Percentiles rank a stretch among this genome's conserved stretches.
These are phyloP conservation scores for Heteromyza rotundicornis DNA, from an alignment of 2,888 invertebrate genomes.

Conservation along the genomic window DNA sequence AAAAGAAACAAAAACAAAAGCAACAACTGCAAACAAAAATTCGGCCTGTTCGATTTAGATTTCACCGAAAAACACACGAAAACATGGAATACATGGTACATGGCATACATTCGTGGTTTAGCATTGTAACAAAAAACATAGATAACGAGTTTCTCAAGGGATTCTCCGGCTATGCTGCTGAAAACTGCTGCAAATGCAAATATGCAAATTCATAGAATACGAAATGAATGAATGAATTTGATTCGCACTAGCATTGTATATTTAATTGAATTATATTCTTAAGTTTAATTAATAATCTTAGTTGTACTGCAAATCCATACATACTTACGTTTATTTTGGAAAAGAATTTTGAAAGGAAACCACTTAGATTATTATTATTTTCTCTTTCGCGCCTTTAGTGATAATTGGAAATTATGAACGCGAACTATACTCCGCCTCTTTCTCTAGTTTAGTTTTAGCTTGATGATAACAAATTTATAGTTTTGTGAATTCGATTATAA, in stretches of 20 bases:
- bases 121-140: too few relatives aligned
- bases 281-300: conserved; percentile 16
- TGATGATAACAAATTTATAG: conserved; percentile 13
- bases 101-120: too few relatives aligned
- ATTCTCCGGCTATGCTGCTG: background rate
- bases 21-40: too few relatives aligned
- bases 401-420: conserved; percentile 15
- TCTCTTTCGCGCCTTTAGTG: conserved; percentile 13
- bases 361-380: conserved; percentile 6
- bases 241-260: conserved; percentile 16
- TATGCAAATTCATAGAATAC: conserved; percentile 18
- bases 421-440: background rate
- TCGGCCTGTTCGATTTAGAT: too few relatives aligned
- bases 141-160: background rate
- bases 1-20: too few relatives aligned
- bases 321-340: background rate
- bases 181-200: background rate
- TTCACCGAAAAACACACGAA: conserved; percentile 3
- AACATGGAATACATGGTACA: background rate
- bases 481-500: conserved; percentile 20
- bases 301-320: background rate
- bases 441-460: background rate
- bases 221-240: conserved; percentile 10
- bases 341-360: background rate
- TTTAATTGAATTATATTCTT: conserved; percentile 10